Evolutionary conservation across 2,888 invertebrate genomes (phyloP).

Genomic region (Caenorhabditis sp.): DNA sequence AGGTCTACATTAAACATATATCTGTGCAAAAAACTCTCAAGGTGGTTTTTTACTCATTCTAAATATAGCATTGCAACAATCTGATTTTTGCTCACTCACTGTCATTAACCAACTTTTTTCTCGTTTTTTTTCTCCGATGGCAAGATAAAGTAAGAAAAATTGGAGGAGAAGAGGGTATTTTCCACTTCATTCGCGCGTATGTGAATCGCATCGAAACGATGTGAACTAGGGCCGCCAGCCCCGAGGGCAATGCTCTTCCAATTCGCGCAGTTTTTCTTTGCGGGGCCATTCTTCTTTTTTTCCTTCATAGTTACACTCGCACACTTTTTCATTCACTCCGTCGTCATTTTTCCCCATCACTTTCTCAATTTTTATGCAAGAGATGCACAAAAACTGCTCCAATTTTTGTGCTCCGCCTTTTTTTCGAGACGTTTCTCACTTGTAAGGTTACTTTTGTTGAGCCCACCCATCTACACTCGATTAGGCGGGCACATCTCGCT

Average conservation of each 20-base stretch:
- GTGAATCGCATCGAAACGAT: slow-evolving; percentile 65
- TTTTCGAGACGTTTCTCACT: not conserved
- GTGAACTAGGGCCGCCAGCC: slow-evolving; percentile 60
- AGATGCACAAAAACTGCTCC: slow-evolving; percentile 53
- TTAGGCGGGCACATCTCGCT: slow-evolving; percentile 52
- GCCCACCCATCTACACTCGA: slow-evolving; percentile 56
- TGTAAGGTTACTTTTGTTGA: slow-evolving; percentile 50
- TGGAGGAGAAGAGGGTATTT: slow-evolving; percentile 48
- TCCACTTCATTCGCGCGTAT: slow-evolving; percentile 64
- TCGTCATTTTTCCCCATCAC: slow-evolving; percentile 37
- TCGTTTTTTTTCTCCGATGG: slow-evolving; percentile 13
- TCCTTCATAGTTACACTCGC: slow-evolving; percentile 60
- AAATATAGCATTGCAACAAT: not conserved
- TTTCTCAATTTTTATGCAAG: slow-evolving; percentile 60
- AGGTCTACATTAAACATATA: no score
- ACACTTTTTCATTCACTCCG: slow-evolving; percentile 41
- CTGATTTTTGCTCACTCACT: not conserved
- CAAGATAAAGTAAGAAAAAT: slow-evolving; percentile 45
- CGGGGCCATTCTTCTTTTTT: slow-evolving; percentile 58
- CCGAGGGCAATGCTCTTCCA: slow-evolving; percentile 66
- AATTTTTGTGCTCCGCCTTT: slow-evolving; percentile 41
- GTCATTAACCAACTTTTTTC: slow-evolving; percentile 8
- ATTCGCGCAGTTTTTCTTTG: slow-evolving; percentile 65
- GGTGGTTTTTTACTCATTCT: no score
- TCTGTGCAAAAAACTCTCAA: no score